A percentile compares a stretch with the other conserved stretches of the same genome.
Evolutionary conservation across 2,797 vertebrate genomes (phyloP).

Genomic region (Gymnopithys bicolor): DNA sequence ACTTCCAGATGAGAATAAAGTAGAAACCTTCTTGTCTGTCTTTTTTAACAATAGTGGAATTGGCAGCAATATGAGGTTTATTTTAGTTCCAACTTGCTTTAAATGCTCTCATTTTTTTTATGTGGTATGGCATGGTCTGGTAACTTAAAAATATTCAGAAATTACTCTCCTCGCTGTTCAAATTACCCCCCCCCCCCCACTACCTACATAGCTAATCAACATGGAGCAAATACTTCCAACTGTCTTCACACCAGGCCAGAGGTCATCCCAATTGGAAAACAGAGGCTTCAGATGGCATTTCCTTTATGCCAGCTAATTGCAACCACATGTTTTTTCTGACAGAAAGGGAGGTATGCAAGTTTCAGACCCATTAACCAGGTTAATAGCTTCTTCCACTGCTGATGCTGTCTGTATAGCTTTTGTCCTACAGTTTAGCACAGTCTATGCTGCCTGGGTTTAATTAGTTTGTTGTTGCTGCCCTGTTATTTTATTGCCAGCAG

Average conservation of each 20-base stretch:
- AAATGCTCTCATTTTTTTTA: not conserved
- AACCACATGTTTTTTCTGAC: constrained; percentile 63
- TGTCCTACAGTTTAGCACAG: not conserved
- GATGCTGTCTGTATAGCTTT: not conserved
- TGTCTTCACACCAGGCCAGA: constrained; percentile 46
- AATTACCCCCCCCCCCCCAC: not conserved
- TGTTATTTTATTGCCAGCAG: not conserved
- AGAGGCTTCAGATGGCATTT: constrained; percentile 70
- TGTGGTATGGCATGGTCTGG: not conserved
- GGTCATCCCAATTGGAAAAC: constrained; percentile 69
- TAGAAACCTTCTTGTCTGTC: not conserved
- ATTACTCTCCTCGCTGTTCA: not conserved
- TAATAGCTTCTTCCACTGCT: constrained; percentile 42
- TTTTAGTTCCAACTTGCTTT: not conserved
- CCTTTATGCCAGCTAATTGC: constrained; percentile 62
- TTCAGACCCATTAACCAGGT: constrained; percentile 19
- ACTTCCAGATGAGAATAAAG: not conserved
- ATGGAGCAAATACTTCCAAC: constrained; percentile 40
- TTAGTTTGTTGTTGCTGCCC: constrained; percentile 34
- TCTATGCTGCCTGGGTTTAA: not conserved
- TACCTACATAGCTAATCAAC: not conserved
- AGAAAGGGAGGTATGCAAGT: constrained; percentile 24
- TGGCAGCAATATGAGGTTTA: not conserved
- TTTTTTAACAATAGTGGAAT: not conserved
- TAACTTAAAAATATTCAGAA: constrained; percentile 20